Evolutionary conservation across 2,113 vertebrate genomes (phyloP), one percentile per base, ranked within the genome.

Genomic region (Phoxinus phoxinus): DNA sequence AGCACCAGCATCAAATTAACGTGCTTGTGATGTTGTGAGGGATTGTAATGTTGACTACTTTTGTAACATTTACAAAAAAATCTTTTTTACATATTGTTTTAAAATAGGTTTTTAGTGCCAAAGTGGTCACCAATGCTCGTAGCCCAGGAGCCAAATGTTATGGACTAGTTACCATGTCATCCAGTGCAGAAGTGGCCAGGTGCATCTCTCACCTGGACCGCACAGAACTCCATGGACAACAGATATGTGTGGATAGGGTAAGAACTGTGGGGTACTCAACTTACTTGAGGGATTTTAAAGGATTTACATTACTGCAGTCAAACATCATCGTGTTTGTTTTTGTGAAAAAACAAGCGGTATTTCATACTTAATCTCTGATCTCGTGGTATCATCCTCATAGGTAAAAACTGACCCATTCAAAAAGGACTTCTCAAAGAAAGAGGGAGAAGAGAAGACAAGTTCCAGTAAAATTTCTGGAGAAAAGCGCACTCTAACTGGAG

Each of bases 131-230:
- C 85, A 99, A 98, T 81, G 98, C 97, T 73, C 96, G 97, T 79
- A 99, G 98, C 92, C 98, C 98, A 1, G 97, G 98, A 78, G 96
- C 97, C 53, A 98, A 97, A 84, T 99, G 98, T 91, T 99, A 99
- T 0, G 98, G 98, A 81, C 95, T 99, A 86, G 98, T 99, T 35
- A 98, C 97, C 0, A 98, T 99, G 97, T 99, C 97, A 3, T 98
- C 97, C 3, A 96, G 97, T 51, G 94, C 96, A 27, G 98, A 99
- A 81, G 97, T 98, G 87, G 93, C 95, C 1, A 93, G 98, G 11
- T 99, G 98, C 35, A 96, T 99, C 23, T 96, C 97, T 46, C 98
- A 99, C 89, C 95, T 99, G 1, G 97, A 99, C 90, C 95, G 95
- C 10, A 98, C 97, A 56, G 98, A 99, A 90, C 96, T 99, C 21